Percentiles rank a stretch among this genome's conserved stretches.
Evolutionary conservation across 2,797 vertebrate species (phyloP).

Genomic region (Sebastolobus alascanus): DNA sequence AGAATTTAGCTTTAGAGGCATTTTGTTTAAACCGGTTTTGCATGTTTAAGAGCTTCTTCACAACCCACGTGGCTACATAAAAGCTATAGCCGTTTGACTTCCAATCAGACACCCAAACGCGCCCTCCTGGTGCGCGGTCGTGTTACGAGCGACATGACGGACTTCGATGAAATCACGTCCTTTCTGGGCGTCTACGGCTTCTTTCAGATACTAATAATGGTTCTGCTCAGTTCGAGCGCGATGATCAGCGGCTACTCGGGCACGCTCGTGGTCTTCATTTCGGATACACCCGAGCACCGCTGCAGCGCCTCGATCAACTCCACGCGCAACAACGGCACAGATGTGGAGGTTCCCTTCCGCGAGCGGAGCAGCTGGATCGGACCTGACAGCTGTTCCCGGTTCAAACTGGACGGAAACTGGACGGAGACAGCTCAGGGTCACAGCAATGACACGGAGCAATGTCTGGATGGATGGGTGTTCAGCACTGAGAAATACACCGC

Average conservation of each 20-base stretch:
- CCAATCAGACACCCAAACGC: too few relatives aligned
- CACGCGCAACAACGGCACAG: neutral
- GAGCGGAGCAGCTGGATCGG: constrained; percentile 16
- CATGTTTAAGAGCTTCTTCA: too few relatives aligned
- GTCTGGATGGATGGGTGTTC: constrained; percentile 64
- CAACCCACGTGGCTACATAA: too few relatives aligned
- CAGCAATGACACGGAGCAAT: constrained; percentile 48
- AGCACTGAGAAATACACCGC: constrained; percentile 54
- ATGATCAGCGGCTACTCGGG: constrained; percentile 45
- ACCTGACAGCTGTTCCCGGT: constrained; percentile 49
- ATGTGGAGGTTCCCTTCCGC: constrained; percentile 1
- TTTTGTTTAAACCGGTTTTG: too few relatives aligned
- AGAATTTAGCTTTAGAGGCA: too few relatives aligned
- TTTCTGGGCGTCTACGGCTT: constrained; percentile 62
- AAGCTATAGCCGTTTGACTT: too few relatives aligned
- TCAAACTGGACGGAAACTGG: constrained; percentile 24
- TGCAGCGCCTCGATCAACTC: constrained; percentile 39
- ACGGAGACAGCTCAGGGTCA: neutral
- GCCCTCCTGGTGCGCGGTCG: too few relatives aligned
- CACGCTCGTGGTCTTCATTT: constrained; percentile 53
- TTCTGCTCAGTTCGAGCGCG: constrained; percentile 44
- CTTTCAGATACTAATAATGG: constrained; percentile 46
- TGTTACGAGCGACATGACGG: neutral
- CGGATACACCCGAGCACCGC: constrained; percentile 61
- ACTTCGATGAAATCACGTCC: constrained; percentile 47